A percentile compares a stretch with the other conserved stretches of the same genome.
Conservation (phyloP, 2,797 vertebrate species). For the Onychomys torridus region DNA sequence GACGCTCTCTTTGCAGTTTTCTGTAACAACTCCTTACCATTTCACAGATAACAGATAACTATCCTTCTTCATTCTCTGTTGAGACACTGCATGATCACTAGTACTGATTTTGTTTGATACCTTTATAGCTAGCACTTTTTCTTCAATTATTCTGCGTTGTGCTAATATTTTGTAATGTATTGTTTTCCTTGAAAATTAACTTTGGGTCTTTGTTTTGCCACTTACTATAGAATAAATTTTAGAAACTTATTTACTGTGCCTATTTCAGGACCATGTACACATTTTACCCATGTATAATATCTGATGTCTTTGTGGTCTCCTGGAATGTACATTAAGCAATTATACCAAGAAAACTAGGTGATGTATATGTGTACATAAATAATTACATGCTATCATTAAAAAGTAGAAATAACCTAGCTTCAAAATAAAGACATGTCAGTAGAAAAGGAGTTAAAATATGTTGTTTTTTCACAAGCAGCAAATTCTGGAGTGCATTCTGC, state of each 20-base stretch:
- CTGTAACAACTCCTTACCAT: background rate
- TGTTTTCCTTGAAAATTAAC: background rate
- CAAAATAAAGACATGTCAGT: background rate
- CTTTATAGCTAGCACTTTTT: background rate
- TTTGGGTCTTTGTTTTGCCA: background rate
- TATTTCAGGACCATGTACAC: background rate
- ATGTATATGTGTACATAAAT: background rate
- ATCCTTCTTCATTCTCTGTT: background rate
- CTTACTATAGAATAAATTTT: background rate
- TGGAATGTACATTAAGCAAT: background rate
- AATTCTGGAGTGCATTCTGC: background rate
- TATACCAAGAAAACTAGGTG: background rate
- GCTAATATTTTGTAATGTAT: background rate
- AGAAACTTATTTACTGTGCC: background rate
- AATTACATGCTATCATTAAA: background rate
- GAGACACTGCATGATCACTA: background rate
- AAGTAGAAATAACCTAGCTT: slow-evolving; percentile 18
- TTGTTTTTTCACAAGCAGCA: background rate
- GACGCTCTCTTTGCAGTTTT: background rate
- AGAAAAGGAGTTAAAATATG: background rate
- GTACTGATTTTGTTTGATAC: background rate
- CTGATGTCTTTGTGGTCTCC: slow-evolving; percentile 7
- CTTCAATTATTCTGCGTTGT: background rate
- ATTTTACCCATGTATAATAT: background rate
- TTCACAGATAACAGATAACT: background rate